phyloP scores from a whole-genome alignment of 1,140 invertebrate species.

The Drosophila pseudoananassae region DNA sequence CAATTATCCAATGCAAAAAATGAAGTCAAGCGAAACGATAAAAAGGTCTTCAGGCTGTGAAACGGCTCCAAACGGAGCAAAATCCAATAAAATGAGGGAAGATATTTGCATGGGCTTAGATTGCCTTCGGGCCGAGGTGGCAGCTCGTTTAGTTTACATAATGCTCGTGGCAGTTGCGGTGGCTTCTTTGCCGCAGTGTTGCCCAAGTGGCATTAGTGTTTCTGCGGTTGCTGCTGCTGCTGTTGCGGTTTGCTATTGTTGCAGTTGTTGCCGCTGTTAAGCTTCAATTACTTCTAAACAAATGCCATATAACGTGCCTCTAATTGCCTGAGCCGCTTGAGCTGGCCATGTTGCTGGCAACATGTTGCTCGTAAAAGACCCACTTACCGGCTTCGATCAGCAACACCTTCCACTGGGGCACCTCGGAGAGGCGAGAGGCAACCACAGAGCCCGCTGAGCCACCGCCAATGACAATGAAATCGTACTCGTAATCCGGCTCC shows the following conservation, averaged over 20 bases:
- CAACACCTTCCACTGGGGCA: slow-evolving; percentile 91
- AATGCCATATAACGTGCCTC: slow-evolving; percentile 76
- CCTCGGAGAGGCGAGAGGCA: slow-evolving; percentile 91
- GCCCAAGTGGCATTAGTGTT: slow-evolving; percentile 71
- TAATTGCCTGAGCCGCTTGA: slow-evolving; percentile 63
- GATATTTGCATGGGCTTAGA: slow-evolving; percentile 66
- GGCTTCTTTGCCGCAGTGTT: slow-evolving; percentile 66
- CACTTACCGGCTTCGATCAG: slow-evolving; percentile 91
- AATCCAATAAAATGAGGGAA: slow-evolving; percentile 15
- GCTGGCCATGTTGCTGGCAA: slow-evolving; percentile 27
- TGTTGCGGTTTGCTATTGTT: slow-evolving; percentile 24
- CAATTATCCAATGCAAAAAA: slow-evolving; percentile 54
- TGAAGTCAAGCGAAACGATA: slow-evolving; percentile 49
- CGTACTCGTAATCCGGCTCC: slow-evolving; percentile 89
- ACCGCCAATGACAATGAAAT: slow-evolving; percentile 94
- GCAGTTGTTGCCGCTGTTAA: slow-evolving; percentile 62
- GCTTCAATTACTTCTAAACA: slow-evolving; percentile 81
- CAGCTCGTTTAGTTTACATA: slow-evolving; percentile 73
- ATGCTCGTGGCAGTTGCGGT: slow-evolving; percentile 71
- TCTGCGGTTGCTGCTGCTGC: slow-evolving; percentile 15
- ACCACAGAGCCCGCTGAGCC: slow-evolving; percentile 94
- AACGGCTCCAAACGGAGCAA: slow-evolving; percentile 10
- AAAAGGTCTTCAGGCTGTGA: slow-evolving; percentile 10
- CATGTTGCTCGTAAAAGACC: slow-evolving; percentile 56
- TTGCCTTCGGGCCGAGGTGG: slow-evolving; percentile 36